Evolutionary conservation across 2,888 invertebrate genomes (phyloP).

Genomic region (Eupithecia inturbata): DNA sequence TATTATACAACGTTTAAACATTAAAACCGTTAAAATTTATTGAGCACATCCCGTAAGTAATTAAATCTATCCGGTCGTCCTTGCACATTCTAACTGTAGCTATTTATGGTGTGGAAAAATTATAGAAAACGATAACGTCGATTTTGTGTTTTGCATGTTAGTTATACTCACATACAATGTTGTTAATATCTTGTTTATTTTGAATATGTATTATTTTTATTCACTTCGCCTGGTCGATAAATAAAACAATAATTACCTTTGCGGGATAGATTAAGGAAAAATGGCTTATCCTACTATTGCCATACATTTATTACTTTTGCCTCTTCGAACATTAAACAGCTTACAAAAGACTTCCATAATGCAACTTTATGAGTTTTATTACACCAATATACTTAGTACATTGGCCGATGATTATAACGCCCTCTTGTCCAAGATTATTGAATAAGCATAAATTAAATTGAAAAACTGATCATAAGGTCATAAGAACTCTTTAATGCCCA

Average conservation of each 20-base stretch:
- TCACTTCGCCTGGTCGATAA: neutral
- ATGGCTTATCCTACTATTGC: neutral
- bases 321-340: neutral
- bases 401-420: neutral
- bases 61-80: constrained; percentile 65
- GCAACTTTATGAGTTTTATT: neutral
- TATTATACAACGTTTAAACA: constrained; percentile 64
- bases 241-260: neutral
- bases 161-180: neutral
- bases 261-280: neutral
- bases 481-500: neutral
- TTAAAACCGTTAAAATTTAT: constrained; percentile 65
- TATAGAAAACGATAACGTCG: neutral
- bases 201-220: neutral
- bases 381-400: neutral
- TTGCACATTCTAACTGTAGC: constrained; percentile 62
- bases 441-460: neutral
- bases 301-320: neutral
- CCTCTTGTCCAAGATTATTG: neutral
- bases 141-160: neutral
- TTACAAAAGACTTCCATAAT: neutral
- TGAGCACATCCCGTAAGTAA: constrained; percentile 62
- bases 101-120: constrained; percentile 12
- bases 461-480: neutral
- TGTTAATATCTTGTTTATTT: neutral